Evolutionary conservation across 2,797 vertebrate genomes (phyloP).

Genomic region (Takifugu rubripes): DNA sequence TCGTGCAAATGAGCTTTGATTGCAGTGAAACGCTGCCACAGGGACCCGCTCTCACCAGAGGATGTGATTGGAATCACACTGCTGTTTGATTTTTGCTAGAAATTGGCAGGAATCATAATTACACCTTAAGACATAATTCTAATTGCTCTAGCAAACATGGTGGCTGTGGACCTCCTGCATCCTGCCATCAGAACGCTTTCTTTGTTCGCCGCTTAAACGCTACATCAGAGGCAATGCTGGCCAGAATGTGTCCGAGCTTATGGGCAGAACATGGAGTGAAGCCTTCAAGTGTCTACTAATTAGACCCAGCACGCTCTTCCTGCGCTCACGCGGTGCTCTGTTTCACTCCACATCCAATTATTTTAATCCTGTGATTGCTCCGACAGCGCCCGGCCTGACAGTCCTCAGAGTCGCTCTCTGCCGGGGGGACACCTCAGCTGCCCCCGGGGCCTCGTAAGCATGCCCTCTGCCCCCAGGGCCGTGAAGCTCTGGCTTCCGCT

Average conservation of each 20-base stretch:
- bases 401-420: constrained; percentile 73
- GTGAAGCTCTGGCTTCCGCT: constrained; percentile 42
- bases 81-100: constrained; percentile 59
- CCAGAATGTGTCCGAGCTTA: constrained; percentile 43
- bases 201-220: constrained; percentile 40
- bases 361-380: constrained; percentile 85
- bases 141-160: constrained; percentile 65
- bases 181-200: constrained; percentile 33
- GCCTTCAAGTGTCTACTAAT: constrained; percentile 83
- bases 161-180: constrained; percentile 34
- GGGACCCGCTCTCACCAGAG: constrained; percentile 31
- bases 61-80: constrained; percentile 59
- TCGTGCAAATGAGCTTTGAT: constrained; percentile 57
- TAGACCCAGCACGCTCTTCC: constrained; percentile 79
- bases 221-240: constrained; percentile 21
- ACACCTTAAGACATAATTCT: constrained; percentile 66
- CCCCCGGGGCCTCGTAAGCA: constrained; percentile 52
- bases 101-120: constrained; percentile 62
- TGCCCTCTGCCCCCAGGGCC: constrained; percentile 58
- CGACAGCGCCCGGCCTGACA: constrained; percentile 63
- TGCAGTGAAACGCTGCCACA: constrained; percentile 34
- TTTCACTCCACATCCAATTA: constrained; percentile 77
- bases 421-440: constrained; percentile 58
- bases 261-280: constrained; percentile 71
- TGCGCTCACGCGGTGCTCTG: constrained; percentile 64